phyloP scores from a whole-genome alignment of 2,797 vertebrate species.

The Enteromius thamalakanensis region DNA sequence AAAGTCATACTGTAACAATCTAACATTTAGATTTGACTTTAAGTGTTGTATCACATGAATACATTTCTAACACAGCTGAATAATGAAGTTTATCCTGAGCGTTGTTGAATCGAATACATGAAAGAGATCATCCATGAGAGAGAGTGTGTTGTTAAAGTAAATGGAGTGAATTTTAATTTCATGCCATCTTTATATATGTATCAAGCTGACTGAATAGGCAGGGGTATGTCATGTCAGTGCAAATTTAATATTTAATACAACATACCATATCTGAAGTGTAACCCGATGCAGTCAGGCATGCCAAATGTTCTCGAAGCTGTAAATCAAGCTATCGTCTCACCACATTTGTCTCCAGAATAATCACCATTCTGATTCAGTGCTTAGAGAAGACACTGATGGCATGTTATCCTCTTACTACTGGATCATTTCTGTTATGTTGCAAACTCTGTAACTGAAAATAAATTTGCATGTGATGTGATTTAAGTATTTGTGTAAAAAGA shows the following conservation, averaged over 20 bases:
- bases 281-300: background rate
- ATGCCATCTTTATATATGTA: constrained; percentile 9
- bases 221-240: background rate
- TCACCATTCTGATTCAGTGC: constrained; percentile 18
- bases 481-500: background rate
- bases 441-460: background rate
- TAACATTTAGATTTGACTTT: background rate
- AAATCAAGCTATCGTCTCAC: background rate
- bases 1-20: background rate
- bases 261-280: background rate
- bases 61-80: background rate
- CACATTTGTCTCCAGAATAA: constrained; percentile 5
- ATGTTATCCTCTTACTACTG: constrained; percentile 60
- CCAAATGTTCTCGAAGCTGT: background rate
- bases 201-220: constrained; percentile 11
- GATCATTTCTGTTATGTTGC: constrained; percentile 54
- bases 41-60: background rate
- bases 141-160: background rate
- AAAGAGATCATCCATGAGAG: background rate
- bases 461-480: background rate
- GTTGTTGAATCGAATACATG: background rate
- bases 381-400: constrained; percentile 18
- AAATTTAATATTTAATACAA: background rate
- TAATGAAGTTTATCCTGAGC: background rate
- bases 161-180: background rate